Evolutionary conservation across 1,140 invertebrate species (phyloP), one percentile per base, ranked within the genome.

Genomic region (Himalopsyche phryganea): DNA sequence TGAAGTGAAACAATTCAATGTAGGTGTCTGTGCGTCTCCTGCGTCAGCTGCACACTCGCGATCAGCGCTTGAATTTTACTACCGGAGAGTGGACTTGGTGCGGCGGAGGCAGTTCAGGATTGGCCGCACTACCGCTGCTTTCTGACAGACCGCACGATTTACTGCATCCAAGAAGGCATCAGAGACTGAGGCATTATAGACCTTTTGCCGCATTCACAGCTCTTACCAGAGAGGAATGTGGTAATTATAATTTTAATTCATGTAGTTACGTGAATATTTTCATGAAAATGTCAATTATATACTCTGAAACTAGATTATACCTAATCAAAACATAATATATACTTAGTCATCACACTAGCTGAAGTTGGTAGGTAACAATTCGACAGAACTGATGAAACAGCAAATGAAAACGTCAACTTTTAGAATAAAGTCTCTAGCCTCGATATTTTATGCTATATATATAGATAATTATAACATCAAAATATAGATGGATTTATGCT

Each of bases 41-140:
- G 1, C 81, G 89, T 32, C 90, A 94, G 66, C 74, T 96, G 20
- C 88, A 94, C 72, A 84, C 83, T 0, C 79, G 92, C n/a, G 91
- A 95, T 75, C 78, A 88, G 14, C 75, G 80, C 20, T 65, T 78
- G 33, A 67, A 69, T 54, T 78, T 78, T 67, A 64, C 61, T 1
- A 63, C 57, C 42, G 66, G 66, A 40, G 65, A 65, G 44, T 52
- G 59, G 33, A 63, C 66, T 46, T 70, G 69, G 73, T 68, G 48
- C 63, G 67, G 51, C 19, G 65, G 36, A 20, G 63, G 64, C 15
- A 44, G 28, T 60, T 17, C 42, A 32, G 62, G 14, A 20, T 28
- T 45, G 17, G 28, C 51, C 47, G 60, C 58, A 20, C 50, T 65
- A 41, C 53, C 60, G 23, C 20, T 62, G 20, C 23, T 59, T 6